Evolutionary conservation across 2,888 invertebrate species (phyloP).

Genomic region (Catonia carolina): DNA sequence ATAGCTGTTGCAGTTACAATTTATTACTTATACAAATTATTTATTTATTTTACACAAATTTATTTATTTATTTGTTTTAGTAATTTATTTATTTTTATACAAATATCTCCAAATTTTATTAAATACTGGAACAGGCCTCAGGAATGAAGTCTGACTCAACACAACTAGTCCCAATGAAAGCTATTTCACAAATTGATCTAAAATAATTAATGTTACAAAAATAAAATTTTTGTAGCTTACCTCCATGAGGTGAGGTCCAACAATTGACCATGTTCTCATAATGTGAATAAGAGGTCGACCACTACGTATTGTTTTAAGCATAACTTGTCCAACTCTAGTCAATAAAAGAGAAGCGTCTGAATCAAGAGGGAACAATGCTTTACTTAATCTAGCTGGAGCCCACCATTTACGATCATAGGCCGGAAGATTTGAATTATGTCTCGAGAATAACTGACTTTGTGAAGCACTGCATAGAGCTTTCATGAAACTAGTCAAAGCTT

Average conservation of each 20-base stretch:
- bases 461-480: constrained; percentile 79
- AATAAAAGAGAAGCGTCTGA: constrained; percentile 51
- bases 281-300: constrained; percentile 84
- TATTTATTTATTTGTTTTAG: no score
- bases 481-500: constrained; percentile 75
- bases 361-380: constrained; percentile 38
- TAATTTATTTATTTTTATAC: no score
- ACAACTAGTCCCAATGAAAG: no score
- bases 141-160: no score
- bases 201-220: no score
- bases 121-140: no score
- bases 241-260: constrained; percentile 91
- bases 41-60: no score
- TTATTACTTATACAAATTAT: no score
- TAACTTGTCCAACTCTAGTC: constrained; percentile 80
- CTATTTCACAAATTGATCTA: no score
- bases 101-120: no score
- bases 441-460: constrained; percentile 60
- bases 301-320: constrained; percentile 77
- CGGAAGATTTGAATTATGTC: constrained; percentile 11
- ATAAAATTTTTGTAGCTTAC: no score
- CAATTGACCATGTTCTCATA: constrained; percentile 85
- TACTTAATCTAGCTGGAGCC: constrained; percentile 44
- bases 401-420: constrained; percentile 44
- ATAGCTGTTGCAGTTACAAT: no score